Conservation (phyloP, 2,888 invertebrate genomes). For the Kuschelorhynchus macadamiae region DNA sequence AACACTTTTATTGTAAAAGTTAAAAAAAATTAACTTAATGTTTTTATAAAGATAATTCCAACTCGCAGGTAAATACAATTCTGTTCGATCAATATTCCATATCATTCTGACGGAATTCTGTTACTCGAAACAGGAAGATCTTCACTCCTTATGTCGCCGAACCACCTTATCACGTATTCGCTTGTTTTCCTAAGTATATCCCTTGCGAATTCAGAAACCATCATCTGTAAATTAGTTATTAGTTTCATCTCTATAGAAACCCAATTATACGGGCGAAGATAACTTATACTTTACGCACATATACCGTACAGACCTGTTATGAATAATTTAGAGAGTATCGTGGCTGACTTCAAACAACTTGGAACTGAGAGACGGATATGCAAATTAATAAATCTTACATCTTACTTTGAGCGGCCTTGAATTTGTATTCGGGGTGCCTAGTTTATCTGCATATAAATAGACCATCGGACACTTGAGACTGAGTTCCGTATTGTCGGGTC, state of each 20-base stretch:
- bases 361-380: conserved; percentile 63
- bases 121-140: no score
- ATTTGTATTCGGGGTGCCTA: conserved; percentile 57
- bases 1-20: no score
- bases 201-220: no score
- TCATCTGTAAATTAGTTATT: conserved; percentile 34
- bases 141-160: no score
- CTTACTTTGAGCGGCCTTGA: conserved; percentile 65
- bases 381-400: conserved; percentile 68
- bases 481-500: conserved; percentile 51
- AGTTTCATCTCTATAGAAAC: conserved; percentile 42
- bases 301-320: conserved; percentile 64
- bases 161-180: no score
- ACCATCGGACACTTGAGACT: conserved; percentile 60
- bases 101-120: no score
- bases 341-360: conserved; percentile 64
- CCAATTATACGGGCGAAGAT: conserved; percentile 50
- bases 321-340: conserved; percentile 66
- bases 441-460: conserved; percentile 67
- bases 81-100: no score
- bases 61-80: no score
- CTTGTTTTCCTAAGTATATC: no score
- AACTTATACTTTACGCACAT: conserved; percentile 61
- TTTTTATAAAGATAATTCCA: no score
- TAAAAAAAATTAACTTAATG: no score